Percentiles rank a stretch among this genome's conserved stretches.
Conservation (phyloP, 2,797 vertebrate genomes). For the Sarcophilus harrisii region DNA sequence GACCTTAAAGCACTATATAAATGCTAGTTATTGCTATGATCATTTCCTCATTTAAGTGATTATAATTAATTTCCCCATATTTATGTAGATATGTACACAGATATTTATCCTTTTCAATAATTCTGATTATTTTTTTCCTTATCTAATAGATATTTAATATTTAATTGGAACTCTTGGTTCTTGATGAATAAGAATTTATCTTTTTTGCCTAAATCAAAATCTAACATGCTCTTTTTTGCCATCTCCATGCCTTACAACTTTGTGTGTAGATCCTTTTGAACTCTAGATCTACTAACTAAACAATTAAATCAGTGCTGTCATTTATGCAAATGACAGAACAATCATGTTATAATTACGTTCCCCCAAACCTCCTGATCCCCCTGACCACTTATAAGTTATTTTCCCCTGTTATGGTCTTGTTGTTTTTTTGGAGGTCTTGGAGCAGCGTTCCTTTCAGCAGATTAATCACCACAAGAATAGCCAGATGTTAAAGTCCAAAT, state of each 20-base stretch:
- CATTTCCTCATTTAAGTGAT: not conserved
- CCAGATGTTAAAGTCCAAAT: too few species aligned
- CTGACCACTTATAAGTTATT: too few species aligned
- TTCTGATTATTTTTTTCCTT: not conserved
- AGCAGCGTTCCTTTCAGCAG: too few species aligned
- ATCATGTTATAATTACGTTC: not conserved
- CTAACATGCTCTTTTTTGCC: not conserved
- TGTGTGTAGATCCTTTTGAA: not conserved
- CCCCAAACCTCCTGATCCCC: not conserved
- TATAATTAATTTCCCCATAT: not conserved
- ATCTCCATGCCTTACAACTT: not conserved
- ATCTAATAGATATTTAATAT: not conserved
- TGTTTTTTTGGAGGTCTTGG: too few species aligned
- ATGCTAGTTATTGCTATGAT: not conserved
- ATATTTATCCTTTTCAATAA: not conserved
- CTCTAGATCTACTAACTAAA: not conserved
- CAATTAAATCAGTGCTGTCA: not conserved
- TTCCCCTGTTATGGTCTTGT: too few species aligned
- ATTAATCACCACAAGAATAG: too few species aligned
- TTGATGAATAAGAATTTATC: not conserved
- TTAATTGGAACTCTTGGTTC: not conserved
- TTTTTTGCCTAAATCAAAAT: not conserved
- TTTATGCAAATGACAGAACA: not conserved
- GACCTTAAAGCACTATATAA: not conserved
- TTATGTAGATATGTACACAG: too few species aligned